Evolutionary conservation across 2,113 vertebrate genomes (phyloP), one percentile per base, ranked within the genome.

Genomic region (Garra rufa): DNA sequence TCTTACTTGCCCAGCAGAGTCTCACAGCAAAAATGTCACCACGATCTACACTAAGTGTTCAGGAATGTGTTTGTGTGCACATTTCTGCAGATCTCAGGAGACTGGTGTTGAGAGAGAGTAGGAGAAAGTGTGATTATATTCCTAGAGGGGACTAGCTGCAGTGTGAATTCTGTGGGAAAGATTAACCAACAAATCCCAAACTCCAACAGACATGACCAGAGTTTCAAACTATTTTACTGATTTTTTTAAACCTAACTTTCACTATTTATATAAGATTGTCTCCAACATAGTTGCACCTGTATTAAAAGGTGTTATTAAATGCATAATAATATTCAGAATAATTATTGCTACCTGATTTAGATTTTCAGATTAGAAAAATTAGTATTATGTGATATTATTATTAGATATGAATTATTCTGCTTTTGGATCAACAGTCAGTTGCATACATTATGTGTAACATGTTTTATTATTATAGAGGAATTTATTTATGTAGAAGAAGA

Each of bases 41-140:
- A 50, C n/a, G 9, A 67, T 63, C 38, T 65, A 26, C 43, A 19
- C 24, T 67, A 50, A 77, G 30, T 6, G 0, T 30, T 48, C 43
- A 48, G 34, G 76, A 57, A 67, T 46, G 78, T 30, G 59, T 67
- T 26, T 67, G 78, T 65, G 21, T 78, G 76, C 38, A 78, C 57
- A 79, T 61, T 65, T 44, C 15, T 63, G n/a, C 59, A 80, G 77
- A 43, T 80, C 61, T 69, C 61, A 69, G 17, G 59, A 67, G 78
- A 14, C n/a, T 34, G 9, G 24, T 69, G 38, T 28, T 79, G 55
- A 43, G n/a, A 79, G 38, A 46, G 34, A 79, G 55, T 63, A 34
- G 30, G 57, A 79, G 76, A 48, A 43, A 26, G 78, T 81, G 78
- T 69, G 78, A 81, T 81, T 81, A 46, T 79, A 63, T 79, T 61